Base-by-base conservation (phyloP, 2,113 vertebrate genomes). In the Camelus bactrianus region DNA sequence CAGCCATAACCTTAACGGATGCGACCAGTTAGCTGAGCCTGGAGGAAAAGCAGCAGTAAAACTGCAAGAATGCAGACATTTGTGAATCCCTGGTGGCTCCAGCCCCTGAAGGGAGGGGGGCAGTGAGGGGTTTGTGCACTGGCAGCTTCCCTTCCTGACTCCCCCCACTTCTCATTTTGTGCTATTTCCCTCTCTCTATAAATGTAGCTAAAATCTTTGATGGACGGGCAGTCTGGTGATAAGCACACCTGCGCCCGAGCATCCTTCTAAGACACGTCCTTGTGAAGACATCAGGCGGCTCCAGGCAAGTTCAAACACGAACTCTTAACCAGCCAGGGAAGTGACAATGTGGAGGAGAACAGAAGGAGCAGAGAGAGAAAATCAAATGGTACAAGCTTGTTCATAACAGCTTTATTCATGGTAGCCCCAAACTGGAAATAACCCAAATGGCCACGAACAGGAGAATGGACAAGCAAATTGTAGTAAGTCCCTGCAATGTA, bases 51-150 rank as follows among this genome's bases (percentile, higher is more conserved):
- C 60, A 11, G 42, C 6, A 16, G 91, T 20, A 22, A 65, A 17
- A 28, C 0, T 17, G 16, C 7, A 3, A 15, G 60, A 19, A 24
- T 8, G n/a, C 35, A 72, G 69, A 46, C 7, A 17, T 46, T 2
- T 58, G 20, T 8, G 88, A 8, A n/a, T 30, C 4, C 54, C 38
- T 22, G 22, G 16, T 62, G n/a, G 42, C 12, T 79, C 15, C 60
- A 48, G 52, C 24, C 16, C 8, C n/a, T 2, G 8, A 6, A 11
- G 30, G 56, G 85, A 1, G 30, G 8, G 42, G 16, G 54, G n/a
- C 0, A 14, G 13, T 0, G 20, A 22, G 30, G 60, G 2, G 16
- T 9, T 4, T 12, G 50, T 8, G 8, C 12, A 7, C 16, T 32
- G 60, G 54, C 30, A 0, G 8, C 72, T n/a, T 54, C 6, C 13